Conservation (phyloP, 2,888 invertebrate genomes). For the Zootermopsis nevadensis region DNA sequence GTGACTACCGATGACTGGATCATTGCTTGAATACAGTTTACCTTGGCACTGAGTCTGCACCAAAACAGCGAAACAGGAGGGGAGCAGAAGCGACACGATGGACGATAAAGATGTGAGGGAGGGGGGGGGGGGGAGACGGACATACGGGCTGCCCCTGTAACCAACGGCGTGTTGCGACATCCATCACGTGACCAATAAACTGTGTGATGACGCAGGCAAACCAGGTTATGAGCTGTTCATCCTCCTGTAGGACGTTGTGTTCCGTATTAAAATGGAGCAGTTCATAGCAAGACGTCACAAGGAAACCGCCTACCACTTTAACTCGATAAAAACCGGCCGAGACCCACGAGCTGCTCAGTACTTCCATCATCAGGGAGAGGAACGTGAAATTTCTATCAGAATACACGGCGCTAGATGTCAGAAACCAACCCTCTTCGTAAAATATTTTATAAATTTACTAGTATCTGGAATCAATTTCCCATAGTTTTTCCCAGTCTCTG, state of each 20-base stretch:
- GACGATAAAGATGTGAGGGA: not conserved
- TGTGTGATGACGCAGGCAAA: slow-evolving; percentile 41
- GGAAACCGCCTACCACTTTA: too few relatives aligned
- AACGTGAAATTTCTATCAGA: too few relatives aligned
- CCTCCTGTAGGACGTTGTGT: not conserved
- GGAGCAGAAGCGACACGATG: not conserved
- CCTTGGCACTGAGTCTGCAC: not conserved
- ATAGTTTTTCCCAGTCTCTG: too few relatives aligned
- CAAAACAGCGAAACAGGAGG: not conserved
- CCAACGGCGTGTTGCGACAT: slow-evolving; percentile 22
- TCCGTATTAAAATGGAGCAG: slow-evolving; percentile 26
- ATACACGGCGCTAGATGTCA: too few relatives aligned
- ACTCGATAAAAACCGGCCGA: too few relatives aligned
- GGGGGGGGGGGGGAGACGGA: not conserved
- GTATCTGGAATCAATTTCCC: too few relatives aligned
- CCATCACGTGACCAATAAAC: slow-evolving; percentile 44
- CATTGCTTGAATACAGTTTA: not conserved
- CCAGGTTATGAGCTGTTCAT: slow-evolving; percentile 24
- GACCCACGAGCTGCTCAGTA: too few relatives aligned
- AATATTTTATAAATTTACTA: too few relatives aligned
- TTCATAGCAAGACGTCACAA: too few relatives aligned
- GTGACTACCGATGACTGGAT: too few relatives aligned
- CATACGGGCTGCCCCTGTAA: not conserved
- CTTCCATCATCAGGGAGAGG: too few relatives aligned
- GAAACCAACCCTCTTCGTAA: too few relatives aligned